Base-by-base conservation (phyloP, 2,888 invertebrate genomes). In the Papilio gigon region DNA sequence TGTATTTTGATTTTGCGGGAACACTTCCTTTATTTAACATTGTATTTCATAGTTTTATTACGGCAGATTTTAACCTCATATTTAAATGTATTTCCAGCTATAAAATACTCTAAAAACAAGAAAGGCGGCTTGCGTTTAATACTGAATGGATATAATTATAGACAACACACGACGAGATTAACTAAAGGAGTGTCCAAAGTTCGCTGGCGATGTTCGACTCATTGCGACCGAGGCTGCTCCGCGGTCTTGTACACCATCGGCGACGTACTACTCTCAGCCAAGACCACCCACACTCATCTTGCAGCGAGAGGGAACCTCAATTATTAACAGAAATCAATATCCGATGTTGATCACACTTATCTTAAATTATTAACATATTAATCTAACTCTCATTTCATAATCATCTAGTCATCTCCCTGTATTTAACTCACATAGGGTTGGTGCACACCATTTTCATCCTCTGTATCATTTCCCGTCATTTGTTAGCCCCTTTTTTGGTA, bases 161-260 rank as follows among this genome's bases (percentile, higher is more conserved):
- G 5, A 59, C 74, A 72, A 4, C 73, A 72, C 37, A 76, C 65
- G 58, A 63, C 67, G 17, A n/a, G 59, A 1, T 11, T 50, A 6
- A 27, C 59, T 6, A 63, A 65, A 1, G 65, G 53, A 0, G 11
- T 59, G 11, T 47, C n/a, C 12, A 81, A 76, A 37, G 65, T 67
- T 0, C 72, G 84, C 12, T 85, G 85, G 85, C 71, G 78, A 4
- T 85, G 85, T 65, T 82, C 82, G 2, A 82, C 82, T 0, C 81
- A 85, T 61, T 37, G 68, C 8, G 72, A 73, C 0, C 71, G 71
- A 12, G 82, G 83, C 0, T 86, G 84, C 68, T 72, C 68, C 40
- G 84, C 84, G 0, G 72, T 61, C 2, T 33, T 84, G 0, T 69
- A 76, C 60, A 85, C 83, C 0, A 30, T 79, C 0, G 69, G 77